Evolutionary conservation across 35 echinoderm and acorn worm genomes (phyloP).

Genomic region (Ophioderma brevispina): DNA sequence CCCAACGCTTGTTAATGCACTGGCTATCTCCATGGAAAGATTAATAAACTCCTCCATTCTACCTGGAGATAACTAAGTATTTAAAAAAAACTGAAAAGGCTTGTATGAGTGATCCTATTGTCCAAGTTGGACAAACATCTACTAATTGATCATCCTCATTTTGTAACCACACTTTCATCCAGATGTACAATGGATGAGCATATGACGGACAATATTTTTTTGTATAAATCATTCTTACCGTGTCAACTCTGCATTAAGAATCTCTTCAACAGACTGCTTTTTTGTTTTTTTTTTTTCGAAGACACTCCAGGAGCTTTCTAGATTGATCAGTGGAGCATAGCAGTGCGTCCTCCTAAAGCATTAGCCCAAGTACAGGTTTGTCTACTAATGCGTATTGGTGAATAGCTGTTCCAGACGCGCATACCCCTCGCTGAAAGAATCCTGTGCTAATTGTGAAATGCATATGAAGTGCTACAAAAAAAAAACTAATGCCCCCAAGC

Average conservation of each 20-base stretch:
- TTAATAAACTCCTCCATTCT: no score
- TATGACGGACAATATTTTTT: background rate
- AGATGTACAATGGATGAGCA: no score
- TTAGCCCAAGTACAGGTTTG: conserved; percentile 72
- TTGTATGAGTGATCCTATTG: no score
- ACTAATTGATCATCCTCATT: no score
- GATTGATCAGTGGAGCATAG: conserved; percentile 30
- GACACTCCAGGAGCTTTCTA: conserved; percentile 47
- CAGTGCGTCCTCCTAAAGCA: conserved; percentile 51
- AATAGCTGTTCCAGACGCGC: conserved; percentile 71
- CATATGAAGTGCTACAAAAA: conserved; percentile 62
- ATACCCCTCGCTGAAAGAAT: conserved; percentile 72
- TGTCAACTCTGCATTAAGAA: conserved; percentile 42
- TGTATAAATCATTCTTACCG: background rate
- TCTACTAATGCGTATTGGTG: conserved; percentile 27
- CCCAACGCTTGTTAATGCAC: no score
- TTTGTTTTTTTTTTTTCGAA: conserved; percentile 80
- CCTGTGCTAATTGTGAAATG: conserved; percentile 43
- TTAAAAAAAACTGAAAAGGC: no score
- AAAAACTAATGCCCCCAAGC: conserved; percentile 76
- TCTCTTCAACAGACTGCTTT: conserved; percentile 68
- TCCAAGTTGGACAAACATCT: no score
- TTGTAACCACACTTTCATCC: no score
- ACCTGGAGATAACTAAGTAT: no score
- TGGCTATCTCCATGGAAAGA: no score